Evolutionary conservation across 2,113 vertebrate species (phyloP), one percentile per base, ranked within the genome.

Genomic region (Triplophysa dalaica): DNA sequence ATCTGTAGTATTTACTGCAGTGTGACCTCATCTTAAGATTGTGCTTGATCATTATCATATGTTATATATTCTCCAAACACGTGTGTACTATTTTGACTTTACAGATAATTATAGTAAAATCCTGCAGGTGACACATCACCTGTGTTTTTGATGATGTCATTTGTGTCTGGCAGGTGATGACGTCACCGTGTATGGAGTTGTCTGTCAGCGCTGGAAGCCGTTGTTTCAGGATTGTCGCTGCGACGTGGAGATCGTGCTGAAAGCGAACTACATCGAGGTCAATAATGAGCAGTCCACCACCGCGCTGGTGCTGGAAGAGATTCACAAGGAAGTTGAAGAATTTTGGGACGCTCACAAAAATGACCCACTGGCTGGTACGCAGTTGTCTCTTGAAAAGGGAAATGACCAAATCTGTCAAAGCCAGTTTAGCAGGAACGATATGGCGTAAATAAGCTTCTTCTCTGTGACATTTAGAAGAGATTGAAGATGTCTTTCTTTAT

Each of bases 131-230:
- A 43, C 13, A 43, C 72, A 58, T 14, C 5, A 5, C 22, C 43
- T 38, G n/a, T 74, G 38, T 75, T 10, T 75, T 75, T 50, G 13
- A 33, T 54, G 21, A 10, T n/a, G 22, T 68, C 19, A 21, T 72
- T 22, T 73, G 9, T 65, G 1, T 61, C 48, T 29, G 3, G 17
- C 81, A 99, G 97, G 97, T 52, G 98, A 98, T 86, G 97, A 99
- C 78, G 90, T 99, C 80, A 98, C 95, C 0, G 90, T 98, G 69
- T 98, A 95, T 60, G 97, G 97, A 17, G 93, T 99, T 14, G 95
- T 98, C 78, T 94, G 94, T 89, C 97, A 97, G 75, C 93, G 97
- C 65, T 98, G 97, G 97, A 98, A 95, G 79, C 93, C 96, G 7
- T 91, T 99, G 81, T 90, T 85, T 0, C 92, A 93, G 45, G 93